These are phyloP conservation scores for Rynchops niger DNA, from an alignment of 2,113 vertebrate species.

Conservation along the genomic window DNA sequence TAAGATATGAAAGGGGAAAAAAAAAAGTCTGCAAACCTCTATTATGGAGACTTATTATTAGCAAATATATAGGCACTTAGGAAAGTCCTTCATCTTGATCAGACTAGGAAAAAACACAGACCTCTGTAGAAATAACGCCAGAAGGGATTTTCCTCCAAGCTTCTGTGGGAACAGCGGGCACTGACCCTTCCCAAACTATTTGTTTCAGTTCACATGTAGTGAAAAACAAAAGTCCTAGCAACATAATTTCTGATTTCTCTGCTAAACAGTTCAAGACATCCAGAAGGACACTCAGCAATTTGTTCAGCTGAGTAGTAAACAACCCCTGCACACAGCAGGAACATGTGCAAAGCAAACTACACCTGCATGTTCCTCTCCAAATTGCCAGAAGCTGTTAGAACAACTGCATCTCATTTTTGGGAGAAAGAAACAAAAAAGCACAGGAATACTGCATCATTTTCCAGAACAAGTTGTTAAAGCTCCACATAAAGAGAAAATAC, in stretches of 20 bases:
- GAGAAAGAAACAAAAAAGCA: not conserved
- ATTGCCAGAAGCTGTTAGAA: conserved; percentile 13
- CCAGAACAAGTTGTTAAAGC: not conserved
- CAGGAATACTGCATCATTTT: not conserved
- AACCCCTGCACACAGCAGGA: not conserved
- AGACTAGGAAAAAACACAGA: not conserved
- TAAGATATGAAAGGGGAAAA: not conserved
- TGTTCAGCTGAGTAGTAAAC: conserved; percentile 31
- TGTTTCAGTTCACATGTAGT: not conserved
- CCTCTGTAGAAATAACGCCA: not conserved
- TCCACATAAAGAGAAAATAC: not conserved
- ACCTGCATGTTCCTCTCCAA: conserved; percentile 21
- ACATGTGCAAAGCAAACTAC: conserved; percentile 25
- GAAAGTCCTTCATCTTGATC: not conserved
- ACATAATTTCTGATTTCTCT: not conserved
- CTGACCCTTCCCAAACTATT: not conserved
- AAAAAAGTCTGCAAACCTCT: not conserved
- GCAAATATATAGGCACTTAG: not conserved
- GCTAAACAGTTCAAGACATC: not conserved
- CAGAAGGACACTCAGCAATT: conserved; percentile 9
- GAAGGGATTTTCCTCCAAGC: not conserved
- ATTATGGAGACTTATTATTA: not conserved
- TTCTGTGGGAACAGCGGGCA: not conserved
- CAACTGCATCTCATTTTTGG: not conserved
- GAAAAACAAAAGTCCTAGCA: not conserved